Conservation (phyloP, 2,888 invertebrate species). For the Epistrophe eligans region DNA sequence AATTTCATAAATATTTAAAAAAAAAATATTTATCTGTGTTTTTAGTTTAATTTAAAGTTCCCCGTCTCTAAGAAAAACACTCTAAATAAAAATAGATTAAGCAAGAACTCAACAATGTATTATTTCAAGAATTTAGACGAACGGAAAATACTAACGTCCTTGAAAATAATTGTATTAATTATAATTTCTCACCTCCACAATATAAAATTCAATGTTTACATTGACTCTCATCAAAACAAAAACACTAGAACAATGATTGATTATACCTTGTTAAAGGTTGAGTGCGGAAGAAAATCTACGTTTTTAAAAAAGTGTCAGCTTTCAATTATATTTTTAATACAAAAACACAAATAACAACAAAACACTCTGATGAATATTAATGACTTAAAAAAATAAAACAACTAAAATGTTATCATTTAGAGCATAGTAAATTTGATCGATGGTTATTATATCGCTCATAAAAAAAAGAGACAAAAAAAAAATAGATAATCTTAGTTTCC, state of each 20-base stretch:
- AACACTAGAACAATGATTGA: conserved; percentile 3
- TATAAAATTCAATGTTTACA: not conserved
- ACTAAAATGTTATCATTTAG: not conserved
- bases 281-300: not conserved
- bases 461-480: not conserved
- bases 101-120: too few relatives aligned
- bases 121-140: not conserved
- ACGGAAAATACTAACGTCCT: not conserved
- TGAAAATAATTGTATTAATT: not conserved
- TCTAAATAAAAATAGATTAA: too few relatives aligned
- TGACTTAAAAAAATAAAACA: not conserved
- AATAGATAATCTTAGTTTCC: not conserved
- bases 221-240: not conserved
- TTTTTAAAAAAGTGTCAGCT: not conserved
- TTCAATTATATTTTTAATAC: not conserved
- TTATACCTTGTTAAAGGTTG: not conserved
- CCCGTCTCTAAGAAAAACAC: too few relatives aligned
- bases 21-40: too few relatives aligned
- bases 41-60: too few relatives aligned
- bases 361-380: conserved; percentile 17
- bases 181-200: too few relatives aligned
- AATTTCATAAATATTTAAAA: too few relatives aligned
- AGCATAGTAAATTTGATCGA: not conserved
- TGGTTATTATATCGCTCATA: not conserved
- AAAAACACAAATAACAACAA: not conserved